Conservation (phyloP, 2,888 invertebrate species). For the Ditula angustiorana region DNA sequence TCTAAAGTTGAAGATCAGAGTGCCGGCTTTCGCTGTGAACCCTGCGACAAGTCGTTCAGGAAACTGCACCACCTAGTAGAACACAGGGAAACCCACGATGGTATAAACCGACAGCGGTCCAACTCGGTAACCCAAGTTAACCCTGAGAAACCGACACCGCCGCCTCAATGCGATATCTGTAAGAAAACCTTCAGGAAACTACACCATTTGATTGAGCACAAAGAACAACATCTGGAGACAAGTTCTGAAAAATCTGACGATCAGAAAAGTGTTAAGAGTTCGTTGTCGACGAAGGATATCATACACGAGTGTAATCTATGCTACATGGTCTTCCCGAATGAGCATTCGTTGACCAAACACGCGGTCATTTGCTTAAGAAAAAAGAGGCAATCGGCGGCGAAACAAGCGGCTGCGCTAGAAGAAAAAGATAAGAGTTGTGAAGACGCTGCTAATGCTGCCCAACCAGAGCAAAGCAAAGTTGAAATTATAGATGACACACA, state of each 20-base stretch:
- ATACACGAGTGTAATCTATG: conserved; percentile 82
- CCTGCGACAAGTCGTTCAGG: conserved; percentile 81
- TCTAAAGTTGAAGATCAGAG: conserved; percentile 67
- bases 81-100: conserved; percentile 80
- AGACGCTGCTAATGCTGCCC: conserved; percentile 39
- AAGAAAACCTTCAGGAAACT: conserved; percentile 78
- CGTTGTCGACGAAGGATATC: conserved; percentile 77
- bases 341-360: conserved; percentile 79
- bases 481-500: conserved; percentile 41
- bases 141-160: conserved; percentile 53
- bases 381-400: conserved; percentile 67
- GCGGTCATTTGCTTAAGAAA: conserved; percentile 73
- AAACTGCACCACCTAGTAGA: conserved; percentile 82
- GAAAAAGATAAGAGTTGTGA: conserved; percentile 46
- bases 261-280: conserved; percentile 71
- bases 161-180: conserved; percentile 74
- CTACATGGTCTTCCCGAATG: conserved; percentile 84
- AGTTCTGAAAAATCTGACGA: conserved; percentile 77
- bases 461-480: conserved; percentile 42
- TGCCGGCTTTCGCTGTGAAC: conserved; percentile 80
- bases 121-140: conserved; percentile 47
- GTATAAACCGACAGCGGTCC: conserved; percentile 70
- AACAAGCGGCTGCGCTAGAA: conserved; percentile 53
- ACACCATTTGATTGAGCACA: conserved; percentile 77
- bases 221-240: conserved; percentile 75